Evolutionary conservation across 2,113 vertebrate species (phyloP), one percentile per base, ranked within the genome.

Genomic region (Thalassarche chlororhynchos): DNA sequence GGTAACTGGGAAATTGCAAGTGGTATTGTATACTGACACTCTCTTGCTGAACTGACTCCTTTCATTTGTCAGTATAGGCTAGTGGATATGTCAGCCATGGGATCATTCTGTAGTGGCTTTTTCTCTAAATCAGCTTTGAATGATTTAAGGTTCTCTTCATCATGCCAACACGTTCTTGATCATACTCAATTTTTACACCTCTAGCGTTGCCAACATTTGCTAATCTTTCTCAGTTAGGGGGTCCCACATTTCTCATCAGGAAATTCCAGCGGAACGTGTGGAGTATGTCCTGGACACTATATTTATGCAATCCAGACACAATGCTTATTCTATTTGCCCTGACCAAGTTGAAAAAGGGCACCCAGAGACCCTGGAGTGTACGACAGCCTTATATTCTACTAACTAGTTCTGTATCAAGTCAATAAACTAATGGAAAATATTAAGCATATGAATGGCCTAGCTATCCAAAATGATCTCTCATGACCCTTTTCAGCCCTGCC

Each of bases 261-360:
- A 81, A 66, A 75, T 66, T 58, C 42, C 36, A 28, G 9, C 2
- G 5, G 46, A 36, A 79, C 66, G 5, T 17, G 8, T 76, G 19
- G 31, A 10, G 1, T 36, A 47, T 3, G 0, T 54, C 42, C 52
- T 71, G 18, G 5, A 54, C 7, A 23, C 2, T 26, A 6, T 25
- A 38, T 52, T 31, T 70, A 18, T 72, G 49, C 17, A 65, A 60
- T 21, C 9, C 3, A 89, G 32, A 17, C 19, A 71, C 9, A 69
- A 11, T 25, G 19, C 4, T 29, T 77, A 10, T 20, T 51, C 9
- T 24, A 1, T 15, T 84, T 61, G 18, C 20, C 26, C 40, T 44
- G 11, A 57, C 1, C 20, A 79, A 80, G 17, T n/a, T 3, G 3
- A 42, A 55, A 74, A 55, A 69, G 6, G 34, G n/a, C 31, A 77